A percentile compares a stretch with the other conserved stretches of the same genome.
These are phyloP conservation scores for Hipposideros larvatus DNA, from an alignment of 2,797 vertebrate genomes.

Conservation along the genomic window DNA sequence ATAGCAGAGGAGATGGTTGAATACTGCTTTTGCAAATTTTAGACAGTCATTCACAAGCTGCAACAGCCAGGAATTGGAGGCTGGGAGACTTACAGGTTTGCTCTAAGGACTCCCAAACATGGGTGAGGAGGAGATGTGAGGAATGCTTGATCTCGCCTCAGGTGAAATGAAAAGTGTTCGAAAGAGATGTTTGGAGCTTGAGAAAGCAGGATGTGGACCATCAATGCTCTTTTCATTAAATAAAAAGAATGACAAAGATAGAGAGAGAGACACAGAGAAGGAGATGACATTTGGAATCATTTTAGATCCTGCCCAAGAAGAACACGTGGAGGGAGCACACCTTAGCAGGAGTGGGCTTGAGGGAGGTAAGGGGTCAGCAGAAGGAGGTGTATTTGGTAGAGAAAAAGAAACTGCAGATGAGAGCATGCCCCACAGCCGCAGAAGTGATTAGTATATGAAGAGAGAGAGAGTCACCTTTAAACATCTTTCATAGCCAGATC, in stretches of 20 bases:
- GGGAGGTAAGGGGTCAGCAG: background rate
- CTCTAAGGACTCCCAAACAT: background rate
- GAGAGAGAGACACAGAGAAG: background rate
- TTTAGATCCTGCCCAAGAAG: background rate
- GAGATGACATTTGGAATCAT: background rate
- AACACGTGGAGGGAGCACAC: background rate
- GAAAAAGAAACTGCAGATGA: background rate
- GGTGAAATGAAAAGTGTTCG: background rate
- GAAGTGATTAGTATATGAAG: background rate
- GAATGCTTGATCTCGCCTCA: background rate
- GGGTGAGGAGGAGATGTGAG: background rate
- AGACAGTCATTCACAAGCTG: background rate
- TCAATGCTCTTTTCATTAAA: background rate
- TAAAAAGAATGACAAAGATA: background rate
- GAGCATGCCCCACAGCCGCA: background rate
- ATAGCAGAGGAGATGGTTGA: background rate
- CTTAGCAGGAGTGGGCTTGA: background rate
- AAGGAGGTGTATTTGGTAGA: background rate
- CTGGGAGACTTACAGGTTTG: background rate
- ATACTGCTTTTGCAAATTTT: background rate
- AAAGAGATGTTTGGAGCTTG: background rate
- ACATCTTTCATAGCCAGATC: background rate
- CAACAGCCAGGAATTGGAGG: background rate
- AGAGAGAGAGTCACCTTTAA: background rate
- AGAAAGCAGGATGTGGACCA: background rate